These are phyloP conservation scores for Marasmarcha lunaedactyla DNA, from an alignment of 2,888 invertebrate genomes.

Conservation along the genomic window DNA sequence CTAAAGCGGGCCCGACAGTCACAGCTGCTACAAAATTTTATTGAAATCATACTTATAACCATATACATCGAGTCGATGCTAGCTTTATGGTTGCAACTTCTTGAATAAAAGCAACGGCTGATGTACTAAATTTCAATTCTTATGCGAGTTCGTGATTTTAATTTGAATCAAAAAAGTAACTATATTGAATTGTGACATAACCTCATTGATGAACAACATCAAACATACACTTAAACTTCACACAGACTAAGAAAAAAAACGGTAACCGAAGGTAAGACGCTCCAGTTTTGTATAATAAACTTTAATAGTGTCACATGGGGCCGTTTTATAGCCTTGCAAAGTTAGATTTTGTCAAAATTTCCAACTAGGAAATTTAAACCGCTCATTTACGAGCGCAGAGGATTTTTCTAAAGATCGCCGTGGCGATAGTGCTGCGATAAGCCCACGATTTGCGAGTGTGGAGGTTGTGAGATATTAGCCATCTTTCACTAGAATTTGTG, in stretches of 20 bases:
- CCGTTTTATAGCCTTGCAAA: conserved; percentile 33
- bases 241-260: conserved; percentile 56
- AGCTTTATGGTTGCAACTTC: conserved; percentile 19
- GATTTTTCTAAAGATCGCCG: background rate
- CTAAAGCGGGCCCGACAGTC: conserved; percentile 45
- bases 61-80: conserved; percentile 21
- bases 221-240: too few species aligned
- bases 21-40: conserved; percentile 23
- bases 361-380: conserved; percentile 20
- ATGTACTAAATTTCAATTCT: too few species aligned
- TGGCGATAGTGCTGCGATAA: too few species aligned
- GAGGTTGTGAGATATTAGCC: too few species aligned
- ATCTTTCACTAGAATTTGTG: too few species aligned
- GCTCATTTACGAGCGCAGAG: conserved; percentile 18
- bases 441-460: too few species aligned
- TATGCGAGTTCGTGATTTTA: too few species aligned
- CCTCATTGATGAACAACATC: too few species aligned
- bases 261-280: conserved; percentile 34
- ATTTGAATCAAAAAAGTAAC: too few species aligned
- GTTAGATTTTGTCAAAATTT: conserved; percentile 38
- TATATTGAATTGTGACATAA: too few species aligned
- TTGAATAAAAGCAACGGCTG: too few species aligned
- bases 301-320: conserved; percentile 19
- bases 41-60: conserved; percentile 12
- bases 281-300: conserved; percentile 40